Base-by-base conservation (phyloP, 2,113 vertebrate genomes). In the Clupea harengus region DNA sequence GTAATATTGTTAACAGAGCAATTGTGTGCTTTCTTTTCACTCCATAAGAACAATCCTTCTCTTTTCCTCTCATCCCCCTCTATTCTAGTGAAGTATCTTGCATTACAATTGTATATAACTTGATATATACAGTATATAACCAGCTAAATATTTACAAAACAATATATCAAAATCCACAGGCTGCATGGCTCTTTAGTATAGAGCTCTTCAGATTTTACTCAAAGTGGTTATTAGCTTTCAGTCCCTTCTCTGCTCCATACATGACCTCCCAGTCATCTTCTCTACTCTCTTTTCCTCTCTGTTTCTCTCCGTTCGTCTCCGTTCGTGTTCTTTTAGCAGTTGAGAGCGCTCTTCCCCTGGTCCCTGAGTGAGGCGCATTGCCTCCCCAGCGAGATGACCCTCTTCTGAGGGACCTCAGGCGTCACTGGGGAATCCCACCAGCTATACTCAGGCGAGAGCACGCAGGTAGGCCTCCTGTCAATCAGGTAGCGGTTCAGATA, bases 371-470 rank as follows among this genome's bases (percentile, higher is more conserved):
- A 78, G 25, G 72, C 88, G 72, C 89, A 91, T 72, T 93, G 90
- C 82, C 93, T 84, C 52, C 94, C 93, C 72, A 94, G 64, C 4
- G 94, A 95, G 20, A 93, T 28, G 1, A 95, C 81, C 81, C 94
- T 93, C 44, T 89, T 89, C 10, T 89, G 89, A 28, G 91, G 90
- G 18, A 94, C 92, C 1, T 90, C 83, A 39, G 87, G 87, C 9
- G 89, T 54, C 83, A 89, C 87, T 28, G 89, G 85, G 0, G 94
- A 94, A 45, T 92, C 87, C 93, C 93, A 94, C 93, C 95, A 96
- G 88, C 92, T 94, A 90, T 95, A 96, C 89, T 95, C 96, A 10
- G 95, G 95, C 3, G 95, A 96, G 83, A 96, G 93, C 39, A 96
- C 90, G 11, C 92, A 88, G 2, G 90, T 94, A 0, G 96, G 94